Base-by-base conservation (phyloP, 2,888 invertebrate species). In the Sarcophaga carnaria region DNA sequence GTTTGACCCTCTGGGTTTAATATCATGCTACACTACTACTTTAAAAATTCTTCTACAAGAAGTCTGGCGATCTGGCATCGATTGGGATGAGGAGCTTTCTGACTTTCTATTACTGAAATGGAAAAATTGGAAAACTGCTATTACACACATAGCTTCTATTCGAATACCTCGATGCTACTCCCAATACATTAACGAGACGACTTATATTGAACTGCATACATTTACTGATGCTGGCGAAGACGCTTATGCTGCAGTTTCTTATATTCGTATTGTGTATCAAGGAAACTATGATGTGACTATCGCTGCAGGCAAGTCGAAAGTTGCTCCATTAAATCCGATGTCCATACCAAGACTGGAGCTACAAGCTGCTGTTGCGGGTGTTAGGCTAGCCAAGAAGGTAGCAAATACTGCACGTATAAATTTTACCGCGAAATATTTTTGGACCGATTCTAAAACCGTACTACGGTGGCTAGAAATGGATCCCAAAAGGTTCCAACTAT, bases 31-130 rank as follows among this genome's bases (percentile, higher is more conserved):
- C 1, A 20, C 20, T 20, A 20, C 20, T 20, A 1, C 20, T 20
- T 54, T 89, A 14, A 88, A 88, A 80, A 85, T 88, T 20, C 27
- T 88, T 37, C 67, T 87, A 0, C 88, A 88, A 79, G 76, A 88
- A 54, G 72, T 88, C 22, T 86, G 88, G 84, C 81, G 88, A 20
- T 74, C 82, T 27, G 78, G 80, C 49, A 77, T 85, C 11, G 83
- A 76, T 17, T 88, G 87, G 88, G 88, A 86, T 37, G 37, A 17
- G 10, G 64, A 74, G 25, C 63, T n/a, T 60, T 22, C 1, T n/a
- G 69, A 64, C 11, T 8, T n/a, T 0, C 17, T 87, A 10, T 22
- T 20, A 22, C n/a, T 6, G 0, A 80, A 86, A 17, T 83, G 83
- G 83, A 49, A 69, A 12, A 64, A 67, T 25, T 86, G 80, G 83